phyloP scores from a whole-genome alignment of 2,797 vertebrate genomes.

The Brotogeris chrysoptera region DNA sequence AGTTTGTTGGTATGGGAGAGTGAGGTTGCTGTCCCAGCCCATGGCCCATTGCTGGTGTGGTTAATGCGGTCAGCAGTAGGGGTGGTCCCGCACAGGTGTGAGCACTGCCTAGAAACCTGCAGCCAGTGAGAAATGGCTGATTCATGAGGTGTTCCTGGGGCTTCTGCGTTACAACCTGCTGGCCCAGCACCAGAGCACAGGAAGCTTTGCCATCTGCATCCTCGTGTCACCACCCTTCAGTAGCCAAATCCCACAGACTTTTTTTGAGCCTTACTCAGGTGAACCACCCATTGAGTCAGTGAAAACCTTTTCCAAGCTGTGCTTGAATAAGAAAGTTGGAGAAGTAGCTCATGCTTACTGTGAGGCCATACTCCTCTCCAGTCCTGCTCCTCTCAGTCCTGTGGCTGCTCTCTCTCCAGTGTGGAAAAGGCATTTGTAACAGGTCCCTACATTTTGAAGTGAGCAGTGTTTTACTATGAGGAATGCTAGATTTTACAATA shows the following conservation, averaged over 20 bases:
- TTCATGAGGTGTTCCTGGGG: neutral
- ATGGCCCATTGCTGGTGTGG: rapidly evolving
- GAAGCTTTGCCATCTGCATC: neutral
- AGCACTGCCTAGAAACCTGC: neutral
- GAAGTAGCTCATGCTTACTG: neutral
- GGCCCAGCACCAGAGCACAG: neutral
- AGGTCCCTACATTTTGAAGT: neutral
- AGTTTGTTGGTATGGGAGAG: neutral
- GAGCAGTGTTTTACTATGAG: neutral
- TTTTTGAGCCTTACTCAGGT: neutral
- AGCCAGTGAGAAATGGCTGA: neutral
- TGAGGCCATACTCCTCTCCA: neutral
- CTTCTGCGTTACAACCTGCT: neutral
- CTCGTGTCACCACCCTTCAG: neutral
- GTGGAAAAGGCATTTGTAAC: neutral
- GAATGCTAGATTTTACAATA: neutral
- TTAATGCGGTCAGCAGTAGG: rapidly evolving
- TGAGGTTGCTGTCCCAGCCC: neutral
- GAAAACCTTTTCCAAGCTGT: neutral
- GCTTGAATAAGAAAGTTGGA: neutral
- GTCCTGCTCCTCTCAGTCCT: neutral
- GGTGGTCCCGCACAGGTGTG: rapidly evolving
- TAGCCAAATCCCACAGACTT: neutral
- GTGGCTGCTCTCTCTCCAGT: neutral
- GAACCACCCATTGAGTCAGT: neutral